Evolutionary conservation across 2,888 invertebrate species (phyloP), one percentile per base, ranked within the genome.

Genomic region (Carabus problematicus): DNA sequence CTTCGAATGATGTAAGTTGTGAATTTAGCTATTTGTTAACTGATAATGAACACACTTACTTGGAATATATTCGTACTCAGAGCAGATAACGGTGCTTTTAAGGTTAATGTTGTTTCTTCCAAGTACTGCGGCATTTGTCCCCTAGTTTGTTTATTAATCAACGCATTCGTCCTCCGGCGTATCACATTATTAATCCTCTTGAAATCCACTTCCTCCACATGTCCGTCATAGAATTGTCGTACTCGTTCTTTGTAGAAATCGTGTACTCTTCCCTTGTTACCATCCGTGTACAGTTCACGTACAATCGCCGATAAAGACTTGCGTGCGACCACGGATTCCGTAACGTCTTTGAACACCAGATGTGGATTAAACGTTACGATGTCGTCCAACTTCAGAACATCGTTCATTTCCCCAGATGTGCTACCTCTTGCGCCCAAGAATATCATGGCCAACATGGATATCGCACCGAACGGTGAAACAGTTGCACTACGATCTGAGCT

Each of bases 331-430:
- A 93, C 89, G 0, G 93, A 91, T 76, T 93, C 93, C 0, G 93
- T 93, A 16, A 95, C 90, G 77, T 94, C 94, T 79, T 92, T 92
- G 74, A 94, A 88, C 0, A 93, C 90, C 75, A 94, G 86, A 79
- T 95, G 95, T 0, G 95, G 95, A 80, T 95, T 95, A 76, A 95
- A 95, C 0, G 93, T 93, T 0, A 93, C 90, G 88, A 94, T 93
- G 72, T 95, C 93, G 77, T 95, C 95, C 12, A 95, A 82, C 75
- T 89, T 89, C 0, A 95, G 82, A 9, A 95, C 88, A 76, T 94
- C 93, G 77, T 95, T 94, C 91, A 95, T 93, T 84, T 94, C 93
- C 0, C 92, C 93, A 0, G 95, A 94, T 0, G 95, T 95, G 1
- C 92, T 88, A 1, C 94, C 94, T 73, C 92, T 86, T 0, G 95